Evolutionary conservation across 2,113 vertebrate species (phyloP).

Genomic region (Ascaphus truei): DNA sequence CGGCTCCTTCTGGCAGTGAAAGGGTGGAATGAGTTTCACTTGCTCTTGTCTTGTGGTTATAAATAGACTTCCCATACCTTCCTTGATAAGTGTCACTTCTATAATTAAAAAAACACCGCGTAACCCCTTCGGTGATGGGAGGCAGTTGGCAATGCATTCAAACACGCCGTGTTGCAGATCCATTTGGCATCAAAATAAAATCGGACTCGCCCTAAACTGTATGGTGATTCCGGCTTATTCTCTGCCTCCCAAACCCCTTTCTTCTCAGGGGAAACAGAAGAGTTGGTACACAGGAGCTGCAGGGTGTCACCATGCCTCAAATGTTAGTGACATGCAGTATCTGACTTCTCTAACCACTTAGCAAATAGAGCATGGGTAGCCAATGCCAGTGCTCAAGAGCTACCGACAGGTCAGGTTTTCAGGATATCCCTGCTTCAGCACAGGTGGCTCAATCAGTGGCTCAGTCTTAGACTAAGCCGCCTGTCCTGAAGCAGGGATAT

Average conservation of each 20-base stretch:
- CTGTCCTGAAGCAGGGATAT: no score
- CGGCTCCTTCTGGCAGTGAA: background rate
- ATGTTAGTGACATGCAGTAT: no score
- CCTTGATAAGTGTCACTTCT: background rate
- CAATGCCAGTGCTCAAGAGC: no score
- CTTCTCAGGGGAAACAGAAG: background rate
- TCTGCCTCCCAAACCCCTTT: background rate
- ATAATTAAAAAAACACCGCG: background rate
- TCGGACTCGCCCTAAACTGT: background rate
- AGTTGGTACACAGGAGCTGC: background rate
- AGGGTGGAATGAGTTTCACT: background rate
- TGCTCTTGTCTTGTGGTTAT: background rate
- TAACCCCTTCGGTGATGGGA: background rate
- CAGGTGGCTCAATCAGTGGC: no score
- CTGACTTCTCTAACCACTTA: no score
- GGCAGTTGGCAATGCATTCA: background rate
- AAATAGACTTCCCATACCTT: constrained; percentile 2
- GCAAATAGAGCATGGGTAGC: no score
- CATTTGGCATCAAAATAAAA: background rate
- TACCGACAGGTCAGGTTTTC: no score
- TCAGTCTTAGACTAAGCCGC: no score
- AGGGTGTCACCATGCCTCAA: background rate
- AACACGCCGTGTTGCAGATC: background rate
- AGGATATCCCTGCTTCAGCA: no score
- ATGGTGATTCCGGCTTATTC: background rate